Conservation (phyloP, 2,888 invertebrate species). For the Drosophila nr. medialis region DNA sequence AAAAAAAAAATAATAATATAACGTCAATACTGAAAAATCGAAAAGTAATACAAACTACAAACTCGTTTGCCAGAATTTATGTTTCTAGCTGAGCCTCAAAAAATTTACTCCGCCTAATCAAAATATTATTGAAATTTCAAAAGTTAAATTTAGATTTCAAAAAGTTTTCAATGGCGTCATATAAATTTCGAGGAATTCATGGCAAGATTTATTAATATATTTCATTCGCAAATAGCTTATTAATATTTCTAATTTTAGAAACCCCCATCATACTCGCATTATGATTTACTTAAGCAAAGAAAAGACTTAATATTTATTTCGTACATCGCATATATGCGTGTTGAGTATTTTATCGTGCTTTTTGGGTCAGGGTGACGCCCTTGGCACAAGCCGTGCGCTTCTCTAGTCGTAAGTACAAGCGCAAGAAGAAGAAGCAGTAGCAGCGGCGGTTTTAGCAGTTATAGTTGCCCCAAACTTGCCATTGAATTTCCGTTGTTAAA, state of each 20-base stretch:
- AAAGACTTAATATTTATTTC: slow-evolving; percentile 15
- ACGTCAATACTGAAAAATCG: background rate
- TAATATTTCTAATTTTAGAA: background rate
- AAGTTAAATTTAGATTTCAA: background rate
- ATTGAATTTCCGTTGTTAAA: slow-evolving; percentile 63
- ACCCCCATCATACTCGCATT: background rate
- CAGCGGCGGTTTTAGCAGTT: background rate
- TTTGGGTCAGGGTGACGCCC: slow-evolving; percentile 39
- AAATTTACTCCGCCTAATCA: background rate
- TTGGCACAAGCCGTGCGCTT: slow-evolving; percentile 18
- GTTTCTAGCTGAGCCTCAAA: background rate
- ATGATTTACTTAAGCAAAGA: slow-evolving; percentile 8
- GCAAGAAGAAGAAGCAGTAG: slow-evolving; percentile 18
- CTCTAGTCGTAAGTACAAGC: slow-evolving; percentile 13
- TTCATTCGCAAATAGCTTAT: background rate
- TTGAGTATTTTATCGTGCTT: slow-evolving; percentile 23
- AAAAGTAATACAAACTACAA: background rate
- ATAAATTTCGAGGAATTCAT: background rate
- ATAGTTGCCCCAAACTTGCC: slow-evolving; percentile 59
- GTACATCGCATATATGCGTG: background rate
- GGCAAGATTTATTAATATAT: background rate
- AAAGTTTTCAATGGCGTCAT: background rate
- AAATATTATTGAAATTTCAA: background rate
- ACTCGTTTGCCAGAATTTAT: background rate
- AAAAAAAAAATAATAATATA: background rate